Evolutionary conservation across 1,140 invertebrate genomes (phyloP), one percentile per base, ranked within the genome.

Genomic region (Drosophila sulfurigaster): DNA sequence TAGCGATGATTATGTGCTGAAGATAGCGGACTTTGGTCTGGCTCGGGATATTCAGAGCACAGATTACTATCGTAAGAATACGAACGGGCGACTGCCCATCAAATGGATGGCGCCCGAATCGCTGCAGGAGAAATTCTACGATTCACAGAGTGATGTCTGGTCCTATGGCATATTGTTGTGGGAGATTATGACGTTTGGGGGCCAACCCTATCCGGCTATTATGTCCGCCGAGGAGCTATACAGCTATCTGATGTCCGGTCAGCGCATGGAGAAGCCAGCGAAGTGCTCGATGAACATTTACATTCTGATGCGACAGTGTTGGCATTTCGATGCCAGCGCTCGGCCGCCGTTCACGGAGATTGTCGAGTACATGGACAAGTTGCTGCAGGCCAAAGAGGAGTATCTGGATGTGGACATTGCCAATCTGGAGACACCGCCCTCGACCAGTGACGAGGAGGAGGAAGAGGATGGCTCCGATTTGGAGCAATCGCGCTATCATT

Each of bases 41-140:
- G 98, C 99, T 0, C 94, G 99, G 79, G 98, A 99, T 91, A 96
- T 99, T 10, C 96, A 98, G 81, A 96, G 96, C 77, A 96, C 98
- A 69, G 98, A 99, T 87, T 99, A 99, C 92, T 99, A 99, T 92
- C 96, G 98, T 64, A 99, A 99, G 93, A 98, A 96, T 49, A 99
- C 98, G 5, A 98, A 99, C 92, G 98, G 98, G 8, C 94, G 97
- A 28, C 92, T 99, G 58, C 98, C 98, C 1, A 97, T 99, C 1
- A 99, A 99, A 93, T 99, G 99, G 99, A 99, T 99, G 99, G 98
- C 99, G 1, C 98, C 98, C 0, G 99, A 99, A 93, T 98, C 99
- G 0, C 93, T 99, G 7, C 99, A 98, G 89, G 96, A 98, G 76
- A 95, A 98, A 81, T 95, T 99, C 35, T 99, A 99, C 91, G 99